A percentile compares a stretch with the other conserved stretches of the same genome.
phyloP scores from a whole-genome alignment of 1,140 invertebrate genomes.

The Adoxophyes honmai region DNA sequence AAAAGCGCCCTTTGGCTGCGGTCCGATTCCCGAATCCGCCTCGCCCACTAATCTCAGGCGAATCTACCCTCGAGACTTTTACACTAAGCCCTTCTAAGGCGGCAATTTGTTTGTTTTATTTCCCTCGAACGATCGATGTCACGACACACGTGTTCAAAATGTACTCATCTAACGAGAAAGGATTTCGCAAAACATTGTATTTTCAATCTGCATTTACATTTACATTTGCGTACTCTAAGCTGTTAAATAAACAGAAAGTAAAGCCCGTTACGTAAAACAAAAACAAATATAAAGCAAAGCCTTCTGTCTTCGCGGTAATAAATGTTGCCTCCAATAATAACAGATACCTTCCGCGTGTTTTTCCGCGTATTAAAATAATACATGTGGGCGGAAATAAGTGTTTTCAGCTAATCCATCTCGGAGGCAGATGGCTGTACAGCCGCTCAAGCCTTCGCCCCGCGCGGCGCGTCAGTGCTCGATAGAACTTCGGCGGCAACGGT shows the following conservation, averaged over 20 bases:
- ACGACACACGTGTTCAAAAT: not conserved
- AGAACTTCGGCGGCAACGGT: not conserved
- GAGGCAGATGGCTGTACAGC: not conserved
- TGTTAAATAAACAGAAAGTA: too few species aligned
- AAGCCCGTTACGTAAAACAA: too few species aligned
- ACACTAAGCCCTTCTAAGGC: slow-evolving; percentile 1
- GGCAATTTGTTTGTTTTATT: not conserved
- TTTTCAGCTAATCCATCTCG: slow-evolving; percentile 13
- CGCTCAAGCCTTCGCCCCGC: not conserved
- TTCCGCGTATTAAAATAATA: slow-evolving; percentile 6
- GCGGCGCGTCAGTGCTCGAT: not conserved
- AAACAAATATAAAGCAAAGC: too few species aligned
- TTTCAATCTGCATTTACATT: too few species aligned
- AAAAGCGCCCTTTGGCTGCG: not conserved
- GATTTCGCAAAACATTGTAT: too few species aligned
- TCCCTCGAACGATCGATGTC: not conserved
- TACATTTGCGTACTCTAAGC: too few species aligned
- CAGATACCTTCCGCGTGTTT: not conserved
- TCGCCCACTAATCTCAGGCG: not conserved
- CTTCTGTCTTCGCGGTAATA: too few species aligned
- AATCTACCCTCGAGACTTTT: not conserved
- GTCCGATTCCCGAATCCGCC: slow-evolving; percentile 6
- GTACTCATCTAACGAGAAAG: too few species aligned
- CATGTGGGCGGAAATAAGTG: not conserved
- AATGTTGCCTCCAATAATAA: not conserved